Evolutionary conservation across 2,888 invertebrate species (phyloP), one percentile per base, ranked within the genome.

Genomic region (Caenorhabditis sp.): DNA sequence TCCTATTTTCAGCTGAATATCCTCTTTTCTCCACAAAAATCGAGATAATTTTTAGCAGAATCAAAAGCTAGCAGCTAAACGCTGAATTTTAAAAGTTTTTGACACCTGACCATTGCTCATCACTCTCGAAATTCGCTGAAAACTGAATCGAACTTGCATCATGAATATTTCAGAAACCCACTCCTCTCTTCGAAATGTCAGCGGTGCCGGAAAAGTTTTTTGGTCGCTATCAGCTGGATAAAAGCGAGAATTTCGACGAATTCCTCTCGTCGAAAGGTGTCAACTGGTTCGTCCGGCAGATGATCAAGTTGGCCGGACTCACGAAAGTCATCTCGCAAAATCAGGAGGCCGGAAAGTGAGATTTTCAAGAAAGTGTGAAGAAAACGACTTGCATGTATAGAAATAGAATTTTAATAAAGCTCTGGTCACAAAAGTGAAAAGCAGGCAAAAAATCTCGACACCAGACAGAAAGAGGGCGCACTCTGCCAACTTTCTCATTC

Each of bases 241-340:
- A 84, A 64, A 89, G 89, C 54, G 92, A 92, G 70, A 90, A 91
- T 51, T 92, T 92, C 70, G 92, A 92, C 59, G 92, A 92, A 72
- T 92, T 89, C 68, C 86, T 92, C 49, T 72, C 90, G 5, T 80
- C 89, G 26, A 91, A 90, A 85, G 87, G 88, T n/a, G 88, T 88
- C 72, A 84, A 84, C 54, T 89, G 87, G 88, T 73, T 89, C 49
- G 75, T 88, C 28, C 75, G 89, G 31, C 87, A 89, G 70, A 87
- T 91, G 88, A 91, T 91, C 82, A 85, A 85, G 51, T 75, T 90
- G 56, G 84, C 90, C 14, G 86, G 88, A 19, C 87, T 91, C 49
- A 90, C 91, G 12, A 91, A 91, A 80, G 82, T 89, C 44, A 87
- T 89, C 54, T 74, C 59, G 16, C 58, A 74, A n/a, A 83, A 76